phyloP scores from a whole-genome alignment of 2,888 invertebrate species.

The Pseudanteris insignis region DNA sequence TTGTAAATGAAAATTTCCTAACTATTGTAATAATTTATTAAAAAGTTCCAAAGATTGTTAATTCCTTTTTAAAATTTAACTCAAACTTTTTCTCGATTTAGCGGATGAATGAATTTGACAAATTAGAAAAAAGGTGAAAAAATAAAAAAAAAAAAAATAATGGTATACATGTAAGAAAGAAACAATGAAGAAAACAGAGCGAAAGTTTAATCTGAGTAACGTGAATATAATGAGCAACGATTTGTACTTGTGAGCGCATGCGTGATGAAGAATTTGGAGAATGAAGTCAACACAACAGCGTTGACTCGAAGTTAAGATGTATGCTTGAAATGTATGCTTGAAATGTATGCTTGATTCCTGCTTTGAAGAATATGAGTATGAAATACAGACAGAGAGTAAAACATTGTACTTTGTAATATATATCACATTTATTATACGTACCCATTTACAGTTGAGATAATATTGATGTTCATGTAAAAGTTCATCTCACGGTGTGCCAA shows the following conservation, averaged over 20 bases:
- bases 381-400: slow-evolving; percentile 5
- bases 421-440: slow-evolving; percentile 37
- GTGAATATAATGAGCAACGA: slow-evolving; percentile 34
- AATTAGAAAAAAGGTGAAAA: no score
- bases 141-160: slow-evolving; percentile 5
- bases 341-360: no score
- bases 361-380: no score
- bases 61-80: slow-evolving; percentile 21
- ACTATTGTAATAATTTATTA: slow-evolving; percentile 5
- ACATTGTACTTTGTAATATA: slow-evolving; percentile 31
- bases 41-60: slow-evolving; percentile 4
- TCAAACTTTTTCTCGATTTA: slow-evolving; percentile 31
- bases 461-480: slow-evolving; percentile 42
- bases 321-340: no score
- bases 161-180: not conserved
- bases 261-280: slow-evolving; percentile 12
- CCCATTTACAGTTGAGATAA: slow-evolving; percentile 37
- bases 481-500: slow-evolving; percentile 41
- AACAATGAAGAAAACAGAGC: not conserved
- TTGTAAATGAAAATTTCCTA: slow-evolving; percentile 29
- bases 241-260: slow-evolving; percentile 29
- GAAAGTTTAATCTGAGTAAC: slow-evolving; percentile 25
- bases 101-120: no score
- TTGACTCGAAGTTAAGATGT: no score
- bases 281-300: no score